Evolutionary conservation across 2,113 vertebrate genomes (phyloP).

Genomic region (Edolisoma coerulescens): DNA sequence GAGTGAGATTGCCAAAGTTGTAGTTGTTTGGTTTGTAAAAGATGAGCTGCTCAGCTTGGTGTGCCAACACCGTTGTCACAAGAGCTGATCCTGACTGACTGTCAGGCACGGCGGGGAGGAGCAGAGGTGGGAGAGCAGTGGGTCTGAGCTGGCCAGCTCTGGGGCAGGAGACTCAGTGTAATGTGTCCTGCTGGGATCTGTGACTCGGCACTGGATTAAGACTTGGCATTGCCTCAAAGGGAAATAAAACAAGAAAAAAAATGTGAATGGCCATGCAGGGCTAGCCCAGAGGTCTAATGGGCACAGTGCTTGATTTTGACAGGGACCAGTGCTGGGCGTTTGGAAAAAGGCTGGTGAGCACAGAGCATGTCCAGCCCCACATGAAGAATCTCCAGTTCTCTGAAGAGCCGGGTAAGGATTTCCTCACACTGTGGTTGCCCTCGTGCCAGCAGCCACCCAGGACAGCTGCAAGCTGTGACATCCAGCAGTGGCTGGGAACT

Average conservation of each 20-base stretch:
- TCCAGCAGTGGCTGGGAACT: not conserved
- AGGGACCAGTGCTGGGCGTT: not conserved
- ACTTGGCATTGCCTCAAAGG: not conserved
- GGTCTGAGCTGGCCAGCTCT: not conserved
- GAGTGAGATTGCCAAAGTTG: not conserved
- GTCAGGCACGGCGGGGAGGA: accelerated
- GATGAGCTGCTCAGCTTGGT: not conserved
- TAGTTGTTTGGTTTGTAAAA: not conserved
- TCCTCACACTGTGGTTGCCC: not conserved
- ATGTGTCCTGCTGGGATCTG: not conserved
- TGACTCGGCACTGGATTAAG: not conserved
- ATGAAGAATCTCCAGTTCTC: not conserved
- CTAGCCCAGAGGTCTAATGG: not conserved
- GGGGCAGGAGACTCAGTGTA: accelerated
- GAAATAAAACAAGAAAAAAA: not conserved
- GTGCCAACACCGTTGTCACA: not conserved
- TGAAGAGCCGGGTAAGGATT: not conserved
- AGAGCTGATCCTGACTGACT: not conserved
- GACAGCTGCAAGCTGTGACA: not conserved
- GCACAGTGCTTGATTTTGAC: not conserved
- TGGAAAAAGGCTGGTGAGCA: not conserved
- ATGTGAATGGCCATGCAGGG: accelerated
- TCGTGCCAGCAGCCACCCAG: not conserved
- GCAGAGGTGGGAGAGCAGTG: not conserved
- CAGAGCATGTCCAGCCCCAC: not conserved